phyloP scores from a whole-genome alignment of 2,113 vertebrate species.

The Anhinga anhinga region DNA sequence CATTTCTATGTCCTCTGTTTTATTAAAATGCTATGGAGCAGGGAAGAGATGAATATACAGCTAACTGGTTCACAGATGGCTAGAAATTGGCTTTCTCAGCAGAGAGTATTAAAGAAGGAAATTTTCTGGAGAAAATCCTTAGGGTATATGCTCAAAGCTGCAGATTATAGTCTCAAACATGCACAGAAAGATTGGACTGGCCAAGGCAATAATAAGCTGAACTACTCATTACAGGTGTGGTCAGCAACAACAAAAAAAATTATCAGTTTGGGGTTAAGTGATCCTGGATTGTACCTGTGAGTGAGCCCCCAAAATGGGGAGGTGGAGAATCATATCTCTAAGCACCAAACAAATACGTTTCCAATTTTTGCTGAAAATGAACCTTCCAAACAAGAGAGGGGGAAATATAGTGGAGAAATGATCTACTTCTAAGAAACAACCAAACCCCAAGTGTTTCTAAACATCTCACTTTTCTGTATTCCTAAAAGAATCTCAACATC shows the following conservation, averaged over 20 bases:
- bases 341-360: neutral
- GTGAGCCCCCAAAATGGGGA: neutral
- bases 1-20: neutral
- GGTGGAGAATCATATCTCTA: neutral
- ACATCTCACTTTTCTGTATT: neutral
- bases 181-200: neutral
- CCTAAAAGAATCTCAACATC: neutral
- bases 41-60: neutral
- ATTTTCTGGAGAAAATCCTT: conserved; percentile 4
- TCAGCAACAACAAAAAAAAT: neutral
- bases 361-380: neutral
- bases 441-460: neutral
- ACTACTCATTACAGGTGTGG: neutral
- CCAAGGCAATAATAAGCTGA: neutral
- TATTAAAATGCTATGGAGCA: neutral
- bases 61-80: neutral
- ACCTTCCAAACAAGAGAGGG: neutral
- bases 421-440: neutral
- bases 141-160: neutral
- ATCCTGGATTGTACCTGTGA: neutral
- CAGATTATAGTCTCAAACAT: neutral
- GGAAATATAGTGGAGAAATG: neutral
- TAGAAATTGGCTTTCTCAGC: neutral
- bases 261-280: neutral
- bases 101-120: neutral